phyloP scores from a whole-genome alignment of 2,888 invertebrate species.

The Agrochola lychnidis region DNA sequence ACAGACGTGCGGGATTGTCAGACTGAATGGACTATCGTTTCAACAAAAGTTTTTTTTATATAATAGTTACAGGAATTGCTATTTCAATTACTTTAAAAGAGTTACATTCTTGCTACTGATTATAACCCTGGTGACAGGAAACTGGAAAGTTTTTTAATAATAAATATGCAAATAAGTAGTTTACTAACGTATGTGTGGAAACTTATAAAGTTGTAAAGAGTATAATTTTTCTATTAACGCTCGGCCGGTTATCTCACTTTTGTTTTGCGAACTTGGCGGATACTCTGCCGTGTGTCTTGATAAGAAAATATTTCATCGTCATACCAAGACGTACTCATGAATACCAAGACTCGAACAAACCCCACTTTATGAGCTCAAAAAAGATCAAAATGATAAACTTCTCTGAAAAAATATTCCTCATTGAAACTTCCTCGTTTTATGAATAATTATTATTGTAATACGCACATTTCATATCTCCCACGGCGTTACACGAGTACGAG shows the following conservation, averaged over 20 bases:
- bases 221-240: background rate
- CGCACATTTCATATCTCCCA: constrained; percentile 3
- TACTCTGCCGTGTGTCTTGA: background rate
- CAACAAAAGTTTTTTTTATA: no score
- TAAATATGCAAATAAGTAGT: no score
- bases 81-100: no score
- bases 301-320: background rate
- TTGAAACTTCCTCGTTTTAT: constrained; percentile 14
- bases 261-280: background rate
- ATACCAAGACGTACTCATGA: background rate
- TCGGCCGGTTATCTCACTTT: background rate
- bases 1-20: no score
- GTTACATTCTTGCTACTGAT: background rate
- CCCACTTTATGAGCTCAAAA: constrained; percentile 1
- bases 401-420: background rate
- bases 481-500: background rate
- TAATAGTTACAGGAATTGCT: no score
- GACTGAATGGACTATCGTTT: no score
- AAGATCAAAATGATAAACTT: background rate
- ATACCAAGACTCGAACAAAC: constrained; percentile 8
- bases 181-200: no score
- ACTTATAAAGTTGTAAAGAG: background rate
- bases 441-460: constrained; percentile 6
- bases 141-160: no score
- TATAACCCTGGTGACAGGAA: no score